A percentile compares a stretch with the other conserved stretches of the same genome.
Conservation (phyloP, 2,888 invertebrate genomes). For the Acleris holmiana region DNA sequence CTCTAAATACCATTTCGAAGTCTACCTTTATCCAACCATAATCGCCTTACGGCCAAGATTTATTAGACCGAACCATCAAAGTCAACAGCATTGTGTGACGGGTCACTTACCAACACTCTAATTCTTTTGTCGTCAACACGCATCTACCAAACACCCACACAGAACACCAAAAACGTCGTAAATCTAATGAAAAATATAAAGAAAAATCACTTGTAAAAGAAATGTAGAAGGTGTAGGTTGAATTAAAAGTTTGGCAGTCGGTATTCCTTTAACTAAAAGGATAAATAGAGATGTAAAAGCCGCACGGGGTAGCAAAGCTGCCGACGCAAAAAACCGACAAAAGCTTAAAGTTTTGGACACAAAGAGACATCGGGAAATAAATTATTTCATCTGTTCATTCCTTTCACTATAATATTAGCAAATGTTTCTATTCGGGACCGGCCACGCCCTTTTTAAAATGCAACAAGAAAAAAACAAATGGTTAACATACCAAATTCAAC, state of each 20-base stretch:
- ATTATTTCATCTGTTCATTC: constrained; percentile 83
- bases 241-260: constrained; percentile 51
- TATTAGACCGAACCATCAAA: constrained; percentile 71
- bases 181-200: constrained; percentile 38
- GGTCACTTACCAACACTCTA: constrained; percentile 76
- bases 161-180: constrained; percentile 39
- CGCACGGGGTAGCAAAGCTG: constrained; percentile 72
- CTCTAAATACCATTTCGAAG: not conserved
- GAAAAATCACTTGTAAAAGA: constrained; percentile 20
- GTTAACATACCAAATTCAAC: constrained; percentile 36
- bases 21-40: constrained; percentile 42
- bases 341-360: constrained; percentile 78
- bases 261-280: constrained; percentile 70
- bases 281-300: constrained; percentile 78
- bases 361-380: constrained; percentile 82
- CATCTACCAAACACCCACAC: constrained; percentile 63
- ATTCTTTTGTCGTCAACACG: constrained; percentile 80
- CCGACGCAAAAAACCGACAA: constrained; percentile 79
- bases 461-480: constrained; percentile 52
- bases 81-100: constrained; percentile 71
- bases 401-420: constrained; percentile 84
- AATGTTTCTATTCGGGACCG: constrained; percentile 82
- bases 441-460: constrained; percentile 76
- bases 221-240: constrained; percentile 33
- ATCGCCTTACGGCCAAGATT: constrained; percentile 65